These are phyloP conservation scores for Eumacrocentrus americanus DNA, from an alignment of 2,888 invertebrate species.

Conservation along the genomic window DNA sequence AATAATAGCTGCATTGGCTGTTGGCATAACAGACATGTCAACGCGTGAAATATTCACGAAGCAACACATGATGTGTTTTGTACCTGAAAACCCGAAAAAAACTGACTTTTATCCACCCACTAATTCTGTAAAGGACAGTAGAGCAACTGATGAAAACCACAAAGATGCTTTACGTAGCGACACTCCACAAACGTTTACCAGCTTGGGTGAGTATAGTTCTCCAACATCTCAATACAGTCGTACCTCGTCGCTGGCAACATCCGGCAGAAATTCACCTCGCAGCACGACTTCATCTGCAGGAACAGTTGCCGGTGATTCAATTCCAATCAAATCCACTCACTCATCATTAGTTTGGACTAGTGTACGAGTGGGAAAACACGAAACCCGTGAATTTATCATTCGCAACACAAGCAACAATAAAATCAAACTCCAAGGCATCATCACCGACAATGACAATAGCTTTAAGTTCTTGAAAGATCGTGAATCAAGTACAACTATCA, in stretches of 20 bases:
- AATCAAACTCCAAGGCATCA: conserved; percentile 64
- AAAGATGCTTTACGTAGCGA: conserved; percentile 48
- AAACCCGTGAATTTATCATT: conserved; percentile 65
- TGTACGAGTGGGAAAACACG: conserved; percentile 64
- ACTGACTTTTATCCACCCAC: conserved; percentile 43
- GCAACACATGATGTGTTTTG: conserved; percentile 54
- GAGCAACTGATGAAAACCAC: conserved; percentile 32
- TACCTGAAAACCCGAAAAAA: conserved; percentile 43
- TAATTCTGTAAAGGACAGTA: conserved; percentile 38
- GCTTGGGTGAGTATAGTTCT: not conserved
- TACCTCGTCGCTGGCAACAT: conserved; percentile 29
- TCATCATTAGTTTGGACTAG: conserved; percentile 69
- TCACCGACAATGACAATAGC: conserved; percentile 54
- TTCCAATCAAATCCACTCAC: conserved; percentile 66
- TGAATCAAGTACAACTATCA: conserved; percentile 46
- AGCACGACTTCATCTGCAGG: conserved; percentile 52
- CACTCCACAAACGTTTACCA: conserved; percentile 41
- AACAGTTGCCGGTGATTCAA: conserved; percentile 47
- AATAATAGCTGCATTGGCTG: conserved; percentile 47
- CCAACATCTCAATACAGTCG: conserved; percentile 24
- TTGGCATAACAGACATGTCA: conserved; percentile 53
- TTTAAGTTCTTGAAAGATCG: conserved; percentile 44
- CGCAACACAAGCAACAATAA: conserved; percentile 67
- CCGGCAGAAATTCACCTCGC: conserved; percentile 55
- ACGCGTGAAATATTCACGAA: conserved; percentile 48